Percentiles rank a stretch among this genome's conserved stretches.
Evolutionary conservation across 2,113 vertebrate species (phyloP).

Genomic region (Dinomys branickii): DNA sequence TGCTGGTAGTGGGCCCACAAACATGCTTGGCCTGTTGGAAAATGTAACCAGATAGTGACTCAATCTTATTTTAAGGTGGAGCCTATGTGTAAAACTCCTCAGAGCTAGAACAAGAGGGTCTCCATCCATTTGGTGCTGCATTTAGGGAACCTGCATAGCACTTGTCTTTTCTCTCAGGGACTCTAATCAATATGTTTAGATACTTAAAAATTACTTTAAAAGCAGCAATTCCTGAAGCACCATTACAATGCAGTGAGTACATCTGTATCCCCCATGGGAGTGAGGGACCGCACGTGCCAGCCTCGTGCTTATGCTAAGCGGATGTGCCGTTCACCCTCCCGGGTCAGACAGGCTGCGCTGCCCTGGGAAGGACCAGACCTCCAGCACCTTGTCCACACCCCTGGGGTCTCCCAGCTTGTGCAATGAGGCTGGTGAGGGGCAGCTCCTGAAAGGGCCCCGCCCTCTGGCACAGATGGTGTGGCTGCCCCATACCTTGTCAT

Average conservation of each 20-base stretch:
- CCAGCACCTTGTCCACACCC: neutral
- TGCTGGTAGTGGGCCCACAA: neutral
- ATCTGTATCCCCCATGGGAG: rapidly evolving
- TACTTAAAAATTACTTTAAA: neutral
- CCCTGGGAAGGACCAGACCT: neutral
- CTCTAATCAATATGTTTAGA: neutral
- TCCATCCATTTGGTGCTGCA: rapidly evolving
- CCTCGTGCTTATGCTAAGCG: neutral
- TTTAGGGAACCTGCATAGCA: rapidly evolving
- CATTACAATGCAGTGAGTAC: neutral
- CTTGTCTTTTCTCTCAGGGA: neutral
- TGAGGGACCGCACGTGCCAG: rapidly evolving
- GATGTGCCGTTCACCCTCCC: neutral
- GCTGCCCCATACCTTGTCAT: slow-evolving; percentile 94
- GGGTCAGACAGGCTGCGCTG: neutral
- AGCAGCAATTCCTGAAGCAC: neutral
- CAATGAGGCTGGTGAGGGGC: neutral
- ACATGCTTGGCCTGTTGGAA: neutral
- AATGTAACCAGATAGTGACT: neutral
- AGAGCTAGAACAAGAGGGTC: neutral
- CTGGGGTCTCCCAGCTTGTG: rapidly evolving
- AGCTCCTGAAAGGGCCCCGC: rapidly evolving
- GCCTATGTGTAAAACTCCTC: neutral
- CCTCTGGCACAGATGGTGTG: rapidly evolving
- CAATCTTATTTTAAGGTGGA: neutral